Evolutionary conservation across 2,113 vertebrate genomes (phyloP).

Genomic region (Acrocephalus arundinaceus): DNA sequence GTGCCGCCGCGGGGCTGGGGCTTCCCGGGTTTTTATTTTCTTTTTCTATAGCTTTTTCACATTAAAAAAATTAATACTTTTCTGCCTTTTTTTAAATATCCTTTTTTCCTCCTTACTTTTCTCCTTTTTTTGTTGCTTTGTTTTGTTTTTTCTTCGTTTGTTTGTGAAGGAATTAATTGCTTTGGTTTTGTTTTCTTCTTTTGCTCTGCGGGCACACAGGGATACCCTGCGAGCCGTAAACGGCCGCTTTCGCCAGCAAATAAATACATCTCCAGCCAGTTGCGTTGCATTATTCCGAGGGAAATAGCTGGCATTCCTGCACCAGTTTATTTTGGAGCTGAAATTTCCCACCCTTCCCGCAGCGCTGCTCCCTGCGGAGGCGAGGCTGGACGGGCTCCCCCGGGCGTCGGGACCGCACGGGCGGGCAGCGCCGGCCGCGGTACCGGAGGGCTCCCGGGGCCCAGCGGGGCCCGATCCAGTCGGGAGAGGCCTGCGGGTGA

Average conservation of each 20-base stretch:
- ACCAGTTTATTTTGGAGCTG: slow-evolving; percentile 63
- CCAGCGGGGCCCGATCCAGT: not conserved
- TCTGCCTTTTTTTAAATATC: accelerated
- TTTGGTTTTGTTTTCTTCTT: not conserved
- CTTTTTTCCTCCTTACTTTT: accelerated
- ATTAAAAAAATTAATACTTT: not conserved
- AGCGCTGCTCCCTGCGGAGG: slow-evolving; percentile 13
- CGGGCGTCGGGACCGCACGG: not conserved
- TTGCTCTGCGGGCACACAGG: not conserved
- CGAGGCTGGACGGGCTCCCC: not conserved
- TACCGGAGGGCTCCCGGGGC: not conserved
- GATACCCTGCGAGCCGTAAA: not conserved
- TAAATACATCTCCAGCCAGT: slow-evolving; percentile 45
- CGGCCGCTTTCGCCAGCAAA: slow-evolving; percentile 1
- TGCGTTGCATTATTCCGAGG: slow-evolving; percentile 39
- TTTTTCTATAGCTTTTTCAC: not conserved
- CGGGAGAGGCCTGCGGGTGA: not conserved
- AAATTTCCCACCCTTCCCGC: slow-evolving; percentile 59
- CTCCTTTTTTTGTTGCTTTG: accelerated
- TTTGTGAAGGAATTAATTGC: not conserved
- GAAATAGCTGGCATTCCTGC: slow-evolving; percentile 66
- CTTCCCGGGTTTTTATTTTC: not conserved
- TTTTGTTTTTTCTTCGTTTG: not conserved
- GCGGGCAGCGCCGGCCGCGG: not conserved
- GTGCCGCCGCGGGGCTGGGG: not conserved